These are phyloP conservation scores for Poeciliopsis gracilis DNA, from an alignment of 2,797 vertebrate genomes.

Conservation along the genomic window DNA sequence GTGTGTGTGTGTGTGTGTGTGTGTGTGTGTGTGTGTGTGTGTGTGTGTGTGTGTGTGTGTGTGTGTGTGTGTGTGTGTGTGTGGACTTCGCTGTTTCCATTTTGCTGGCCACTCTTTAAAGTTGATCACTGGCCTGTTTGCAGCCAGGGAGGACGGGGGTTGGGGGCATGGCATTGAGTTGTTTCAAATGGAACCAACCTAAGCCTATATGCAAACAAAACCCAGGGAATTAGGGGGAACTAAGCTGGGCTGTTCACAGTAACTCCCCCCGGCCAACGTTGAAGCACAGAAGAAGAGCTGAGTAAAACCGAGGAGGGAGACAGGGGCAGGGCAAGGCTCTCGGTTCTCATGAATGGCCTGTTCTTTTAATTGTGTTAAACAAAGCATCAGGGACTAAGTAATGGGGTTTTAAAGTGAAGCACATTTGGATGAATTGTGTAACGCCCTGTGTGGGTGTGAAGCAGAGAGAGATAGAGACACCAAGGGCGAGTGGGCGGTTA, in stretches of 20 bases:
- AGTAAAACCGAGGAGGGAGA: constrained; percentile 53
- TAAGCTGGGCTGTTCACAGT: constrained; percentile 71
- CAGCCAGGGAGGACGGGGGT: constrained; percentile 39
- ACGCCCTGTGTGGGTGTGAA: constrained; percentile 81
- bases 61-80: constrained; percentile 29
- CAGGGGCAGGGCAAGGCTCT: constrained; percentile 51
- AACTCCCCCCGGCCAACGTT: constrained; percentile 63
- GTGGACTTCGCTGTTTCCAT: constrained; percentile 45
- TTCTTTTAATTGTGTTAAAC: constrained; percentile 83
- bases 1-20: constrained; percentile 26
- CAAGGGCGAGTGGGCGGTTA: constrained; percentile 75
- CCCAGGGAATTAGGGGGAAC: constrained; percentile 75
- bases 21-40: constrained; percentile 26
- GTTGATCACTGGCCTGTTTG: constrained; percentile 71
- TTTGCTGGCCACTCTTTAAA: constrained; percentile 70
- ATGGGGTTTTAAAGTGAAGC: constrained; percentile 81
- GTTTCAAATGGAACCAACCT: constrained; percentile 75
- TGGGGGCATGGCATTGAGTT: constrained; percentile 61
- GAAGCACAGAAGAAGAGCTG: constrained; percentile 54
- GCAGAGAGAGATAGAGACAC: constrained; percentile 68
- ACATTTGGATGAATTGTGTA: constrained; percentile 82
- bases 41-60: neutral
- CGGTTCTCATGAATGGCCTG: constrained; percentile 78
- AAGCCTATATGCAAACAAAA: constrained; percentile 84
- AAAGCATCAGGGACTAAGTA: constrained; percentile 82